These are phyloP conservation scores for Torymus tubicola DNA, from an alignment of 2,888 invertebrate species.

Conservation along the genomic window DNA sequence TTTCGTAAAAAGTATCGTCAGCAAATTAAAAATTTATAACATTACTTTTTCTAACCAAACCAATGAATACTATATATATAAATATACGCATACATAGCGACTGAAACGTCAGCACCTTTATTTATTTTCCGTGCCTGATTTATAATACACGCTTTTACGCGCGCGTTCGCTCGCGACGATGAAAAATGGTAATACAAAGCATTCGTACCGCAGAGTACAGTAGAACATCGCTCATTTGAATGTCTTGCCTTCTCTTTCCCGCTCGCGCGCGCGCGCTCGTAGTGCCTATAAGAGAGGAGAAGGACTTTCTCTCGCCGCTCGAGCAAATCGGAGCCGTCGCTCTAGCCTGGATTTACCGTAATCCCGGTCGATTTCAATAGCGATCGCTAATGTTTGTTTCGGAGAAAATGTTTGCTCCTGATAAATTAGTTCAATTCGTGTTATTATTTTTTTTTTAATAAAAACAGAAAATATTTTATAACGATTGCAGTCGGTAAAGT, in stretches of 20 bases:
- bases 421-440: too few relatives aligned
- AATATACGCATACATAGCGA: constrained; percentile 6
- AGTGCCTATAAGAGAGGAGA: neutral
- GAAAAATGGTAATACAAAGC: constrained; percentile 23
- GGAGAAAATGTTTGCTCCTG: too few relatives aligned
- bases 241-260: neutral
- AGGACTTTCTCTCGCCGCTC: constrained; percentile 29
- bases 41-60: too few relatives aligned
- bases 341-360: too few relatives aligned
- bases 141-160: neutral
- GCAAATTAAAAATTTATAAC: too few relatives aligned
- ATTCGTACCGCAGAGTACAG: constrained; percentile 27
- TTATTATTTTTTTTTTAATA: too few relatives aligned
- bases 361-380: neutral
- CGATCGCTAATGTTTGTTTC: neutral
- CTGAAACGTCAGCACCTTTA: neutral
- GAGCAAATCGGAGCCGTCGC: constrained; percentile 28
- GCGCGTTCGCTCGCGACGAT: constrained; percentile 31
- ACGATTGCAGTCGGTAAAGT: too few relatives aligned
- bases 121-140: neutral
- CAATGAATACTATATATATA: too few relatives aligned
- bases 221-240: constrained; percentile 36
- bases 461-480: too few relatives aligned
- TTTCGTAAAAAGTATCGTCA: too few relatives aligned
- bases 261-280: too few relatives aligned